phyloP scores from a whole-genome alignment of 1,140 invertebrate species.

The Proctacanthus coquilletti region DNA sequence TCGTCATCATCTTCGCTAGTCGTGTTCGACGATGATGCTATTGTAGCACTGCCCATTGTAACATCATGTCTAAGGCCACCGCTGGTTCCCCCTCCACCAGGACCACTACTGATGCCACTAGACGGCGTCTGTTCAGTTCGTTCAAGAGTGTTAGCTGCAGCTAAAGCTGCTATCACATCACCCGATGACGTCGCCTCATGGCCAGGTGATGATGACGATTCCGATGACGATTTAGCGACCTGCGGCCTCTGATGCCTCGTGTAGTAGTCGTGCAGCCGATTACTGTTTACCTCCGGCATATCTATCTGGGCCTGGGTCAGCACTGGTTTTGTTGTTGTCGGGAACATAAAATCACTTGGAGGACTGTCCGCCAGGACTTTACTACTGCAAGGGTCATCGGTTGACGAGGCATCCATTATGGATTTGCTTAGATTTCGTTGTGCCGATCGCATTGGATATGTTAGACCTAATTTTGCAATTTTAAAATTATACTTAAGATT shows the following conservation, averaged over 20 bases:
- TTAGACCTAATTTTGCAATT: neutral
- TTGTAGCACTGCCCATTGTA: slow-evolving; percentile 12
- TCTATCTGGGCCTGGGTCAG: slow-evolving; percentile 1
- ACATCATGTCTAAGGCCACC: slow-evolving; percentile 14
- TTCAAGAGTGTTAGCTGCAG: no score
- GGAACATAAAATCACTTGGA: slow-evolving; percentile 7
- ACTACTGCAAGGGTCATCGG: slow-evolving; percentile 9
- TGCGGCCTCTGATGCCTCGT: neutral
- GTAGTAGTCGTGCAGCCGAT: neutral
- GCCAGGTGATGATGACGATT: neutral
- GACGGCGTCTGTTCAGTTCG: neutral
- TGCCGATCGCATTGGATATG: slow-evolving; percentile 13
- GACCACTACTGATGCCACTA: neutral
- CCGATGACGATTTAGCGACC: neutral
- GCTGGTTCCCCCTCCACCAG: neutral
- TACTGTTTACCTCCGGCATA: neutral
- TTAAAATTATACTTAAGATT: neutral
- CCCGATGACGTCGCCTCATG: neutral
- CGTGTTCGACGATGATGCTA: slow-evolving; percentile 10
- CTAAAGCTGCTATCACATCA: no score
- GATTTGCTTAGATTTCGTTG: slow-evolving; percentile 29
- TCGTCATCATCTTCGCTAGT: slow-evolving; percentile 8
- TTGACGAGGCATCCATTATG: slow-evolving; percentile 20
- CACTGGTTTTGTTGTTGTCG: slow-evolving; percentile 10
- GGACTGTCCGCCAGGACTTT: neutral